These are phyloP conservation scores for Synchiropus splendidus DNA, from an alignment of 2,113 vertebrate genomes.

Conservation along the genomic window DNA sequence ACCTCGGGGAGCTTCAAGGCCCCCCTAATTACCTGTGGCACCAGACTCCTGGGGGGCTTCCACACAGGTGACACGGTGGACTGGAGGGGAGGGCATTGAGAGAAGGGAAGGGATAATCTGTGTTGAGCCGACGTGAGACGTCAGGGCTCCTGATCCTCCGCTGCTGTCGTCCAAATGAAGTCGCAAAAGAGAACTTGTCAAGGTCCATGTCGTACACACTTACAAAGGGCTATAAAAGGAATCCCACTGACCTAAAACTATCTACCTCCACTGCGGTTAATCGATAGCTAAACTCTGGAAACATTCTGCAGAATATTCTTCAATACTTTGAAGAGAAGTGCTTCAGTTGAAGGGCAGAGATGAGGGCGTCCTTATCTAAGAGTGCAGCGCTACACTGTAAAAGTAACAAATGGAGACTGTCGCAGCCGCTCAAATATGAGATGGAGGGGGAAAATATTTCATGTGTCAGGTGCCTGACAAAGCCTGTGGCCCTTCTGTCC, in stretches of 20 bases:
- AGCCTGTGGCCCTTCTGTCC: constrained; percentile 41
- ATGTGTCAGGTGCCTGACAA: constrained; percentile 65
- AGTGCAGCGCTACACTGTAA: constrained; percentile 62
- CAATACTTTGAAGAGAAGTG: constrained; percentile 30
- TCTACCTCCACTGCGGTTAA: too few relatives aligned
- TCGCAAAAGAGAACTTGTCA: too few relatives aligned
- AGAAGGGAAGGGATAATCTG: constrained; percentile 23
- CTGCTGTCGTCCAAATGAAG: constrained; percentile 26
- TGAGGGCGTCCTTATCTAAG: constrained; percentile 69
- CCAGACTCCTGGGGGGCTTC: constrained; percentile 51
- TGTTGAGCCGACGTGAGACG: too few relatives aligned
- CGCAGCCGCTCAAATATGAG: constrained; percentile 55
- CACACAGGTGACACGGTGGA: constrained; percentile 54
- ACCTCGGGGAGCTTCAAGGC: constrained; percentile 46
- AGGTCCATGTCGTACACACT: constrained; percentile 8
- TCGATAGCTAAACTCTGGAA: too few relatives aligned
- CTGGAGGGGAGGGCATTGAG: constrained; percentile 25
- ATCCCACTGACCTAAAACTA: too few relatives aligned
- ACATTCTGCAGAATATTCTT: constrained; percentile 24
- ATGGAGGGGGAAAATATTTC: constrained; percentile 60
- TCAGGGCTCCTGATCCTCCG: too few relatives aligned
- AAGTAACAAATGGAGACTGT: constrained; percentile 71
- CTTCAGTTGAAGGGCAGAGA: constrained; percentile 65
- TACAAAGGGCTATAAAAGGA: too few relatives aligned
- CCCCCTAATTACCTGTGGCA: constrained; percentile 69